Evolutionary conservation across 2,888 invertebrate genomes (phyloP).

Genomic region (Sphecodes monilicornis): DNA sequence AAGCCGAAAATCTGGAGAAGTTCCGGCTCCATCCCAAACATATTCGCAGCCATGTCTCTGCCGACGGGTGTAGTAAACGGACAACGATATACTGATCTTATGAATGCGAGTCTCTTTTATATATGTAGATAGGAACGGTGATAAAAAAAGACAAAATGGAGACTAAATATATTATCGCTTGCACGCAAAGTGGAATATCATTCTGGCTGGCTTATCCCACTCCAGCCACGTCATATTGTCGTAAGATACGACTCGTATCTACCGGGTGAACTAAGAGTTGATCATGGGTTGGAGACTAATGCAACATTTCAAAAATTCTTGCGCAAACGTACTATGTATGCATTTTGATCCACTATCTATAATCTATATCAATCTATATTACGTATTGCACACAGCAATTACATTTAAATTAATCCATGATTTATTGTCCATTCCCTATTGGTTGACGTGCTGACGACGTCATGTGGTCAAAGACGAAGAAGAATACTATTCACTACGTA

Average conservation of each 20-base stretch:
- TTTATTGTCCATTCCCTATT: neutral
- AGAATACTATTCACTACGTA: neutral
- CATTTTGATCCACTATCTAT: neutral
- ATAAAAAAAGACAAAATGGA: neutral
- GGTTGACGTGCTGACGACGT: neutral
- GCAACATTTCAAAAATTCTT: no score
- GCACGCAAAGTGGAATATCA: neutral
- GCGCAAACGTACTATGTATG: no score
- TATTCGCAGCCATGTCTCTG: neutral
- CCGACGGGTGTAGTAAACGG: neutral
- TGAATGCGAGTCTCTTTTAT: neutral
- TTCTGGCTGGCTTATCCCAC: neutral
- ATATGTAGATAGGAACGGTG: no score
- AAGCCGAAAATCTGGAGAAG: conserved; percentile 74
- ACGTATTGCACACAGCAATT: neutral
- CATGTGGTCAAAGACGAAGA: neutral
- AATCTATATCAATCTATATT: neutral
- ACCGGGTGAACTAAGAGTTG: neutral
- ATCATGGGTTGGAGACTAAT: neutral
- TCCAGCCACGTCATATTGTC: neutral
- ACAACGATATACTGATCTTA: no score
- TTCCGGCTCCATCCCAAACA: conserved; percentile 52
- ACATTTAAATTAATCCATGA: no score
- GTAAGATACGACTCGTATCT: neutral
- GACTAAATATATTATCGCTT: neutral